Base-by-base conservation (phyloP, 2,797 vertebrate genomes). In the Bradypodion ventrale region DNA sequence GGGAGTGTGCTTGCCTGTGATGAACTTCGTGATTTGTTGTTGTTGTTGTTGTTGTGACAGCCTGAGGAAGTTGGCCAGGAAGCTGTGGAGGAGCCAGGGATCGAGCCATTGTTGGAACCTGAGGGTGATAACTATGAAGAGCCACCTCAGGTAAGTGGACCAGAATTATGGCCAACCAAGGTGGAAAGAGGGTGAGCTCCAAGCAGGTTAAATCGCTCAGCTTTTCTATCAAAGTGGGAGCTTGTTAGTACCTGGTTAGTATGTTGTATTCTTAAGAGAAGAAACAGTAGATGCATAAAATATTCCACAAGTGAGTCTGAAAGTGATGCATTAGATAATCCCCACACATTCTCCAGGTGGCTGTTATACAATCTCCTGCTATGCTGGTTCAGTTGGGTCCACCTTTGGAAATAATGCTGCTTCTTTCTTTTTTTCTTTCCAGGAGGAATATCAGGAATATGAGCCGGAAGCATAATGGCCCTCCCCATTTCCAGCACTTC, bases 381-480 rank as follows among this genome's bases (percentile, higher is more conserved):
- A 21, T 19, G 52, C 75, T 73, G 76, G 19, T 10, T 65, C 73
- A 9, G 63, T 25, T 62, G 52, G 49, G 2, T 52, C 42, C 7
- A 65, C 35, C 9, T 19, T 13, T 40, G 29, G 23, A 68, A 27
- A 70, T 37, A 27, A 44, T 49, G 10, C 13, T 32, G 19, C 56
- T 46, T 72, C 9, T 69, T 9, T 72, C 16, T 59, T 49, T 82
- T 85, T 65, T 49, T 82, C 85, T 65, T 86, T 88, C 37, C 93
- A 97, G 97, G 97, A 98, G 96, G 97, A 97, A 91, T 98, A 97
- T 96, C 98, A 98, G 96, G 98, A 99, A 93, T 99, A 99, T 65
- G 98, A 99, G 93, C 98, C 98, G 89, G 98, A 99, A 94, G 98
- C 98, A 23, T 99, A 98, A 98, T 97, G 95, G 92, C 89, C 93